Conservation (phyloP, 2,888 invertebrate genomes). For the Lymantria monacha region DNA sequence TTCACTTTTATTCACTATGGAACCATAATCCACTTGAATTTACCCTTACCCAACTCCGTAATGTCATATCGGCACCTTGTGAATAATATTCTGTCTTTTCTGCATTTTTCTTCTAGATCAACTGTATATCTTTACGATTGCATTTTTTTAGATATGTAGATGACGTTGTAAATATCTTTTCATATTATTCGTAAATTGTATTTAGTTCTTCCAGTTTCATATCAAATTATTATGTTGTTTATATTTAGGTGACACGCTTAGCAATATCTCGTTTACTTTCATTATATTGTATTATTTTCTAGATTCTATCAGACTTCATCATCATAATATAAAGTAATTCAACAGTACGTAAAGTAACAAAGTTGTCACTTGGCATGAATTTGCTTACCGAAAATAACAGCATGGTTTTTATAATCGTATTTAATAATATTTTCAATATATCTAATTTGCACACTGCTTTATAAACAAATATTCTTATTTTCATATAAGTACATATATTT, state of each 20-base stretch:
- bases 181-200: slow-evolving; percentile 30
- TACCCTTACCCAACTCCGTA: slow-evolving; percentile 53
- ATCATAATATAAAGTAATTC: slow-evolving; percentile 18
- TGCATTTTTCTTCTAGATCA: slow-evolving; percentile 54
- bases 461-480: background rate
- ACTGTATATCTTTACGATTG: slow-evolving; percentile 35
- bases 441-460: background rate
- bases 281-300: slow-evolving; percentile 32
- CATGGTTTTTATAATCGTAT: slow-evolving; percentile 7
- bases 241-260: slow-evolving; percentile 8
- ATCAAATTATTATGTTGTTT: slow-evolving; percentile 17
- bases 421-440: background rate
- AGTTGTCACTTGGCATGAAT: slow-evolving; percentile 28
- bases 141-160: slow-evolving; percentile 23
- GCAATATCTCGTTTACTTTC: slow-evolving; percentile 20
- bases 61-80: slow-evolving; percentile 75
- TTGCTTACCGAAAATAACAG: slow-evolving; percentile 21
- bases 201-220: slow-evolving; percentile 30
- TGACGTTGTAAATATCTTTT: slow-evolving; percentile 32
- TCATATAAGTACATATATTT: too few species aligned
- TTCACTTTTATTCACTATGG: slow-evolving; percentile 58
- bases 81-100: slow-evolving; percentile 75
- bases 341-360: slow-evolving; percentile 31
- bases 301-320: slow-evolving; percentile 33
- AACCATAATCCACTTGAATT: slow-evolving; percentile 51